Conservation (phyloP, 2,113 vertebrate genomes). For the Paratilapia polleni region DNA sequence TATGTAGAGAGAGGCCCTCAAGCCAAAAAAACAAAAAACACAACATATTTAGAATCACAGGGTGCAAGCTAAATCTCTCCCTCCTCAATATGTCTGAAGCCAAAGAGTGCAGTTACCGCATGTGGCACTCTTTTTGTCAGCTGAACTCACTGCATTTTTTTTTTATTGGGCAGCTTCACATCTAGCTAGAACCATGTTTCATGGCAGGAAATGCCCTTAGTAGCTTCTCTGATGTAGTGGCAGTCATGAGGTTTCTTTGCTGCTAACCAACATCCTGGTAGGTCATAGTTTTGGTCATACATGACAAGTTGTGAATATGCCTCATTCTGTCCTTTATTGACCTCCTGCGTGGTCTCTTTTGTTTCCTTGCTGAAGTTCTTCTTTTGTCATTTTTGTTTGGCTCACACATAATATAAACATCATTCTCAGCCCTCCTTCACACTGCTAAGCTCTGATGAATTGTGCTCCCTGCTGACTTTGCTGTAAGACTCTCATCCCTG, state of each 20-base stretch:
- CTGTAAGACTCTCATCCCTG: slow-evolving; percentile 20
- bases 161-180: slow-evolving; percentile 5
- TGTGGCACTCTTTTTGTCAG: not conserved
- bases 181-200: not conserved
- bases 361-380: not conserved
- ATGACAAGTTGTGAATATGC: slow-evolving; percentile 12
- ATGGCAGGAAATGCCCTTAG: slow-evolving; percentile 29
- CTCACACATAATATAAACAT: too few species aligned
- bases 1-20: not conserved
- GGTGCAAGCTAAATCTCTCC: not conserved
- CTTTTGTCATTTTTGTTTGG: not conserved
- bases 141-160: slow-evolving; percentile 11
- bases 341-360: slow-evolving; percentile 3
- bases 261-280: not conserved
- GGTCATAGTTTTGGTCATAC: slow-evolving; percentile 37
- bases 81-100: not conserved
- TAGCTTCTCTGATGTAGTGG: not conserved
- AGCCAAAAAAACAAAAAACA: not conserved
- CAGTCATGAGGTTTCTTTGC: not conserved
- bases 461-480: slow-evolving; percentile 26
- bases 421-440: not conserved
- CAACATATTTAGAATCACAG: not conserved
- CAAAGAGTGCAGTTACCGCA: not conserved
- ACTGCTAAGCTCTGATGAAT: slow-evolving; percentile 19
- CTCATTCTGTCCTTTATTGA: slow-evolving; percentile 25